These are phyloP conservation scores for Lamellibrachia luymesi DNA, from an alignment of 1,140 invertebrate species.

Conservation along the genomic window DNA sequence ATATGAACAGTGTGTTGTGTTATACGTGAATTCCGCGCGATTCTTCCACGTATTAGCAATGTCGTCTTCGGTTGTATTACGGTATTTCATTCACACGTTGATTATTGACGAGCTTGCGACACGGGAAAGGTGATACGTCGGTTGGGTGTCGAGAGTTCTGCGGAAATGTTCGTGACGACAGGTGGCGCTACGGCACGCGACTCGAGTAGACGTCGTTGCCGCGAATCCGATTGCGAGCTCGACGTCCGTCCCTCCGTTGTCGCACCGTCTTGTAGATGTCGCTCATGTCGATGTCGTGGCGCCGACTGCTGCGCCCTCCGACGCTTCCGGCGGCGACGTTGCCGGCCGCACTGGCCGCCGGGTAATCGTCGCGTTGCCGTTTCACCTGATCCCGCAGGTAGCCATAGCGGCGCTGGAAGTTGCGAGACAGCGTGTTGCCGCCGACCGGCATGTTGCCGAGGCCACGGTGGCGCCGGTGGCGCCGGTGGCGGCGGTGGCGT, in stretches of 20 bases:
- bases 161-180: background rate
- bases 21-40: background rate
- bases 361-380: background rate
- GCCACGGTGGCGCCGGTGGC: background rate
- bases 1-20: background rate
- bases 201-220: background rate
- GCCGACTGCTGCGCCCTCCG: background rate
- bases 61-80: background rate
- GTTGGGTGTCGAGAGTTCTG: too few relatives aligned
- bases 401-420: slow-evolving; percentile 13
- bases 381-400: background rate
- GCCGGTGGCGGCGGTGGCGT: background rate
- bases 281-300: background rate
- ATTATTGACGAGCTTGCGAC: background rate
- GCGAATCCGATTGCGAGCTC: background rate
- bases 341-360: too few relatives aligned
- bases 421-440: background rate
- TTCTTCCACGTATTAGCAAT: too few relatives aligned
- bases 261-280: background rate
- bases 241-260: background rate
- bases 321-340: background rate
- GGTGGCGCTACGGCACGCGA: background rate
- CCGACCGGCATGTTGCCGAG: slow-evolving; percentile 9
- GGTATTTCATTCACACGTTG: background rate
- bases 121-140: background rate